Base-by-base conservation (phyloP, 2,113 vertebrate genomes). In the Phalacrocorax aristotelis region DNA sequence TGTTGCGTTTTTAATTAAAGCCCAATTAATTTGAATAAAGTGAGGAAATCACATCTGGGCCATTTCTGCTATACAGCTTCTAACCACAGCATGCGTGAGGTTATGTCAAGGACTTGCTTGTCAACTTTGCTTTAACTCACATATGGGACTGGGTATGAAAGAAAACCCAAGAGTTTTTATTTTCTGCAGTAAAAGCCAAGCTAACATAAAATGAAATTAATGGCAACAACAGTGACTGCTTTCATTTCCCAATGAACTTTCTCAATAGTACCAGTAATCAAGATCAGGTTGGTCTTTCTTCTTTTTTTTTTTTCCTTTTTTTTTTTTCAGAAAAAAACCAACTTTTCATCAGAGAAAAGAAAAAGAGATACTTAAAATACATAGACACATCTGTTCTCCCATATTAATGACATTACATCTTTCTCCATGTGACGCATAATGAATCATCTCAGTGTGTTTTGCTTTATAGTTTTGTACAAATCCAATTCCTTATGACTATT, bases 331-430 rank as follows among this genome's bases (percentile, higher is more conserved):
- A 7, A 75, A 42, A 72, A 88, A 68, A 52, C 17, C n/a, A 75
- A 83, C 34, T 83, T 96, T 91, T 97, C 89, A 95, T 91, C 71
- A 92, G 51, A 83, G 76, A 65, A 54, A 92, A 97, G 82, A 93
- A 76, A 62, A 34, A 48, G 57, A 65, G 60, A 87, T 75, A 55
- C 57, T 96, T 79, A 95, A 89, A 94, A 96, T 94, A 94, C 88
- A 93, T 92, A 91, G 85, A 87, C 89, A 97, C 79, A 97, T 90
- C 92, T 95, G 96, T 89, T 97, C 78, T 90, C 79, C 87, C 91
- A 96, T 89, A 95, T 97, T 97, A 97, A 95, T 91, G 95, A 94
- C 95, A 97, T 97, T 94, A 95, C 84, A 54, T 97, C 95, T 68
- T 85, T 76, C 86, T 94, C 92, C 93, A 83, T 88, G 87, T 97